These are phyloP conservation scores for Brachirus orientalis DNA, from an alignment of 2,113 vertebrate species.

Conservation along the genomic window DNA sequence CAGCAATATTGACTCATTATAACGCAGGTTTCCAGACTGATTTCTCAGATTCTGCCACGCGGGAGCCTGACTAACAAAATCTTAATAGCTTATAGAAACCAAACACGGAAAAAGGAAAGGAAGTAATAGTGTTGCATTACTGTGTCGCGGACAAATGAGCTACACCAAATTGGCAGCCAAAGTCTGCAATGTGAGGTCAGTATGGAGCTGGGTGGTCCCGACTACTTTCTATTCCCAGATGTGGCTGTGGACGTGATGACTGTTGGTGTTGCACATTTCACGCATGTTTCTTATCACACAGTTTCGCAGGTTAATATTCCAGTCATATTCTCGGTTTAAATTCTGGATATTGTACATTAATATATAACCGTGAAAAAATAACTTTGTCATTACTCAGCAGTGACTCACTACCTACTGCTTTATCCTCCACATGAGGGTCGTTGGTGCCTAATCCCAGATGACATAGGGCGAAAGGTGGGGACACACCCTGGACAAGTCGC, in stretches of 20 bases:
- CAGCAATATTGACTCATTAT: slow-evolving; percentile 61
- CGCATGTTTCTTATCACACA: too few relatives aligned
- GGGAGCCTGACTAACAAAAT: slow-evolving; percentile 42
- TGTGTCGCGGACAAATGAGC: slow-evolving; percentile 14
- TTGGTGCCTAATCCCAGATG: too few relatives aligned
- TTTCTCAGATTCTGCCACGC: slow-evolving; percentile 39
- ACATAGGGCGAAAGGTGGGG: too few relatives aligned
- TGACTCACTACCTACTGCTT: too few relatives aligned
- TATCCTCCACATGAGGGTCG: too few relatives aligned
- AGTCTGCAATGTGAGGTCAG: slow-evolving; percentile 5
- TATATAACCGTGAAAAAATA: too few relatives aligned
- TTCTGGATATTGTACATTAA: too few relatives aligned
- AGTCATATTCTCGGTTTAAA: too few relatives aligned
- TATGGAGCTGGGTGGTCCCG: neutral
- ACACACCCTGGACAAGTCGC: too few relatives aligned
- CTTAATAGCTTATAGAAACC: slow-evolving; percentile 16
- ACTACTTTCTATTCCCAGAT: neutral
- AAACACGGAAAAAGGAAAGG: slow-evolving; percentile 36
- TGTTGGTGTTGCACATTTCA: neutral
- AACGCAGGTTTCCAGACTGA: slow-evolving; percentile 40
- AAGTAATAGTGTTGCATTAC: slow-evolving; percentile 13
- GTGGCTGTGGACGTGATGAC: neutral
- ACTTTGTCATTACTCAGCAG: too few relatives aligned
- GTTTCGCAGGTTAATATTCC: too few relatives aligned
- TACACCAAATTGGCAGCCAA: neutral